Conservation (phyloP, 2,797 vertebrate genomes). For the Pelodytes ibericus region DNA sequence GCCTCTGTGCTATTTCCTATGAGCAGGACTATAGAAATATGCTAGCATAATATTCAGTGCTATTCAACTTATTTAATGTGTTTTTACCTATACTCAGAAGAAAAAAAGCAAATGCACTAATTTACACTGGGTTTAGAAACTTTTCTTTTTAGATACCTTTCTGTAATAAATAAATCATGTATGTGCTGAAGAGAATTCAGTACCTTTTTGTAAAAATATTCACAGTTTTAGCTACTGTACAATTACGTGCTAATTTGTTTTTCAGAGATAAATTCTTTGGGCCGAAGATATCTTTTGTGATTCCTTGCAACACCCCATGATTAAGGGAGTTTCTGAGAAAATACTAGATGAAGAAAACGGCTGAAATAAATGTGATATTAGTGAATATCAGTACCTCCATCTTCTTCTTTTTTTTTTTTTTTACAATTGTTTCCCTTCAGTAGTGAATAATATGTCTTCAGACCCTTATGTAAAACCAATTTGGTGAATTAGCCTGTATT, state of each 20-base stretch:
- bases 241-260: constrained; percentile 54
- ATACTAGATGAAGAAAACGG: background rate
- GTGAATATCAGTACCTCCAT: background rate
- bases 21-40: too few relatives aligned
- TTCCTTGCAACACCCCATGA: constrained; percentile 74
- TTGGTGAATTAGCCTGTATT: too few relatives aligned
- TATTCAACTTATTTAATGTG: constrained; percentile 31
- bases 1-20: constrained; percentile 36
- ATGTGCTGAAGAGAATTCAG: background rate
- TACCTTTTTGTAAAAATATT: background rate
- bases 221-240: background rate
- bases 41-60: too few relatives aligned
- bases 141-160: constrained; percentile 7
- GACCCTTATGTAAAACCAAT: too few relatives aligned
- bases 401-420: too few relatives aligned
- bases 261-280: constrained; percentile 82
- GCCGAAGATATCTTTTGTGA: constrained; percentile 78
- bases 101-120: constrained; percentile 18
- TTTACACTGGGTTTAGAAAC: background rate
- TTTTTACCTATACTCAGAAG: constrained; percentile 29
- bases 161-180: constrained; percentile 28
- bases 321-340: constrained; percentile 9
- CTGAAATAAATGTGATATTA: constrained; percentile 21
- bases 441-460: too few relatives aligned
- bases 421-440: background rate